Conservation (phyloP, 2,888 invertebrate genomes). For the Sarcophaga carnaria region DNA sequence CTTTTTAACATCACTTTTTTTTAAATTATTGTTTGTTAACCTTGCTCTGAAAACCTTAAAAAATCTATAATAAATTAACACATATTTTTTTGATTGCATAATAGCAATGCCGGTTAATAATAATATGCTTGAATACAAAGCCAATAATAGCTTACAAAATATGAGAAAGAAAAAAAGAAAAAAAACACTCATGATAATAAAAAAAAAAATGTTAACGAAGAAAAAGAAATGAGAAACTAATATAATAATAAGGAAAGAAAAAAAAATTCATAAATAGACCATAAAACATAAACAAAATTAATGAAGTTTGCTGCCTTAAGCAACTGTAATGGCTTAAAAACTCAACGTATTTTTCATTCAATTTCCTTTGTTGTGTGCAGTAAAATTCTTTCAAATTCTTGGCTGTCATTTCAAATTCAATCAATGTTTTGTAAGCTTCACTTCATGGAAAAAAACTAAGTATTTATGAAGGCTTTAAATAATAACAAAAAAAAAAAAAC, state of each 20-base stretch:
- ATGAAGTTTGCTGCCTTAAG: not conserved
- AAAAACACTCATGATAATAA: not conserved
- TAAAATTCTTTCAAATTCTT: not conserved
- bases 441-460: not conserved
- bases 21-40: constrained; percentile 30
- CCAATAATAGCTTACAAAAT: constrained; percentile 31
- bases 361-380: not conserved
- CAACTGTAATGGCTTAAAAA: not conserved
- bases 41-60: constrained; percentile 62
- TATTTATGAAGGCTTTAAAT: not conserved
- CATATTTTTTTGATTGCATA: constrained; percentile 36
- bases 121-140: constrained; percentile 27
- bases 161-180: not conserved
- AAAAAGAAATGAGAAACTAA: constrained; percentile 26
- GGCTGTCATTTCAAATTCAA: constrained; percentile 17
- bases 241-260: not conserved
- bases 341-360: too few species aligned
- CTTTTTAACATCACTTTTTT: constrained; percentile 17
- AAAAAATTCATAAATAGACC: not conserved
- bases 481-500: not conserved
- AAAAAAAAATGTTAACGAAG: not conserved
- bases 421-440: not conserved
- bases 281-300: not conserved
- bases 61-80: constrained; percentile 44
- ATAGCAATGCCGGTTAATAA: not conserved